Percentiles rank a stretch among this genome's conserved stretches.
phyloP scores from a whole-genome alignment of 2,113 vertebrate genomes.

The Stigmatopora argus region DNA sequence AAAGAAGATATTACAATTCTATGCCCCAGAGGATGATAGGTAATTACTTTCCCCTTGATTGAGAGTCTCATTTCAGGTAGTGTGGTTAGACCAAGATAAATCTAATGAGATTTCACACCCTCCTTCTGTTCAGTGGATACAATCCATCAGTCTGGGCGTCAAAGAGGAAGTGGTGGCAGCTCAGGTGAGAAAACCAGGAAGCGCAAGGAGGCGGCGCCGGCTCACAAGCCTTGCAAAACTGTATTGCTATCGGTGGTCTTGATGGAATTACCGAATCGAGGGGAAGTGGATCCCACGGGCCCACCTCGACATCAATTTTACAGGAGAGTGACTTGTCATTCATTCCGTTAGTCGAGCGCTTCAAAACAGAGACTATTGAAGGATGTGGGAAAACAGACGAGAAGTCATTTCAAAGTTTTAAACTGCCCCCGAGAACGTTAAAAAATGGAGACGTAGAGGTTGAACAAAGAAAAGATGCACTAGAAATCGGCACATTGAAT shows the following conservation, averaged over 20 bases:
- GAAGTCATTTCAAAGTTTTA: too few relatives aligned
- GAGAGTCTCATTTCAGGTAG: slow-evolving; percentile 63
- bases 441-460: too few relatives aligned
- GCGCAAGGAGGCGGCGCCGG: slow-evolving; percentile 13
- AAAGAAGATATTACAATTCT: slow-evolving; percentile 57
- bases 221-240: slow-evolving; percentile 24
- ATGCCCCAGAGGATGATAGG: slow-evolving; percentile 57
- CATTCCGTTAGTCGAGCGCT: not conserved
- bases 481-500: too few relatives aligned
- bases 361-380: slow-evolving; percentile 19
- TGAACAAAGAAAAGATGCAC: too few relatives aligned
- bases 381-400: too few relatives aligned
- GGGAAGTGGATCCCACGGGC: not conserved
- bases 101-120: slow-evolving; percentile 74
- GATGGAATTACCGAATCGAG: slow-evolving; percentile 11
- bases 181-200: slow-evolving; percentile 47
- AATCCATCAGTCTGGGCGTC: slow-evolving; percentile 67
- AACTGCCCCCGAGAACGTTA: too few relatives aligned
- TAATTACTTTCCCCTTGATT: slow-evolving; percentile 69
- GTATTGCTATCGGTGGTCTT: slow-evolving; percentile 15
- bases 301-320: slow-evolving; percentile 20
- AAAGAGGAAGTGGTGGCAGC: slow-evolving; percentile 34
- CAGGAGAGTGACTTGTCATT: slow-evolving; percentile 19
- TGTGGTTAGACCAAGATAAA: slow-evolving; percentile 62
- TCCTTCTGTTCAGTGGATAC: slow-evolving; percentile 53